phyloP scores from a whole-genome alignment of 2,888 invertebrate genomes.

The Temnothorax rugatulus region DNA sequence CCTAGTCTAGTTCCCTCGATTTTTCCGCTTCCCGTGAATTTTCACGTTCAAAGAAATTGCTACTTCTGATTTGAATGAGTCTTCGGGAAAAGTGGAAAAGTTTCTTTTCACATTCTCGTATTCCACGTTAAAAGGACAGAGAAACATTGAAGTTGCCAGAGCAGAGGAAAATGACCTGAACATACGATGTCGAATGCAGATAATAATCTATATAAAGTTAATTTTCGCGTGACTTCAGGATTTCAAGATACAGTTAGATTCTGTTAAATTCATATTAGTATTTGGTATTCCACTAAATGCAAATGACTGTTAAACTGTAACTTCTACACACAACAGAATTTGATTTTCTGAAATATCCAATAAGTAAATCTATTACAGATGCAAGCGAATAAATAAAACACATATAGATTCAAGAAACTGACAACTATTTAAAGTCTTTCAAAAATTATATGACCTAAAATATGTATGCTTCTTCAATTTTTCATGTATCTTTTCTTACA shows the following conservation, averaged over 20 bases:
- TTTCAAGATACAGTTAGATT: conserved; percentile 15
- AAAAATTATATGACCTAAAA: neutral
- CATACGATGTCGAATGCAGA: conserved; percentile 30
- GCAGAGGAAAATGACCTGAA: conserved; percentile 5
- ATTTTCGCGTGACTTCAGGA: conserved; percentile 10
- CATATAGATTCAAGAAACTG: neutral
- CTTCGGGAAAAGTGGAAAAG: conserved; percentile 47
- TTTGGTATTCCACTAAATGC: conserved; percentile 7
- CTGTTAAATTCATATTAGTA: conserved; percentile 12
- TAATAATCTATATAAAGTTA: conserved; percentile 49
- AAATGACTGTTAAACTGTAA: conserved; percentile 19
- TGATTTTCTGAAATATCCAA: conserved; percentile 22
- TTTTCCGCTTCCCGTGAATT: conserved; percentile 36
- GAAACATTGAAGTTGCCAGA: conserved; percentile 23
- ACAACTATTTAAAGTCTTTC: neutral
- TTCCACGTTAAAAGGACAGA: conserved; percentile 20
- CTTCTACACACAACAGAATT: neutral
- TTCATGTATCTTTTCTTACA: neutral
- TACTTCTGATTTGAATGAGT: conserved; percentile 67
- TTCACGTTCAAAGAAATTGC: conserved; percentile 63
- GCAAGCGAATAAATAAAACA: neutral
- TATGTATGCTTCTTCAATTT: no score
- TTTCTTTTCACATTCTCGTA: conserved; percentile 41
- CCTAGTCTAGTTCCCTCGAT: conserved; percentile 25
- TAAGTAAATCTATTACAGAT: neutral